Evolutionary conservation across 2,888 invertebrate species (phyloP).

Genomic region (Microchrysa polita): DNA sequence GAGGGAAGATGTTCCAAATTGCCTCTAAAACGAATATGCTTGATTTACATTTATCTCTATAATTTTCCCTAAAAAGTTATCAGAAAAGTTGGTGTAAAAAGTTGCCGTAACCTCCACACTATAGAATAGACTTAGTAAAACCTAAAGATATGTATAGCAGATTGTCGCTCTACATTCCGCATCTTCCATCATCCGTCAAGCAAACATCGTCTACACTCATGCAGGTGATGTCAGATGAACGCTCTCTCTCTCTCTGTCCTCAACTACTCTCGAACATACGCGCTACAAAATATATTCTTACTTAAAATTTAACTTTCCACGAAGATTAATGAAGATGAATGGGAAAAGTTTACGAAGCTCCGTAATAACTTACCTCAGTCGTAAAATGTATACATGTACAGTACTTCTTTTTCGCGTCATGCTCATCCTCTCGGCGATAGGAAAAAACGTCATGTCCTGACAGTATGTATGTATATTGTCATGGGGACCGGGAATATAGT

Average conservation of each 20-base stretch:
- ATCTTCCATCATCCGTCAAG: background rate
- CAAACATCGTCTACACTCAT: background rate
- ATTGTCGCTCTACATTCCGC: background rate
- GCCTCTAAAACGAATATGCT: background rate
- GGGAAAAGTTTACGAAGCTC: slow-evolving; percentile 25
- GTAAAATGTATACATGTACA: slow-evolving; percentile 16
- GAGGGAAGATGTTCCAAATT: background rate
- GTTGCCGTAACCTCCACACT: background rate
- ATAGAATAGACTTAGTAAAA: too few relatives aligned
- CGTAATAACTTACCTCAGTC: slow-evolving; percentile 19
- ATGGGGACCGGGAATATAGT: background rate
- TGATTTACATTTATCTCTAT: slow-evolving; percentile 3
- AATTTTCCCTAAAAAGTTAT: slow-evolving; percentile 30
- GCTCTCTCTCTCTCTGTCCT: too few relatives aligned
- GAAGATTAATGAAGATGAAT: slow-evolving; percentile 42
- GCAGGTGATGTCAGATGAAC: background rate
- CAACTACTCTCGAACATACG: background rate
- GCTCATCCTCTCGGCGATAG: background rate
- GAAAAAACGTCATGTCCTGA: background rate
- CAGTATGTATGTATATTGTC: too few relatives aligned
- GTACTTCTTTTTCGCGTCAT: background rate
- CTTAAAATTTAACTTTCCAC: slow-evolving; percentile 17
- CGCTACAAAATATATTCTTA: background rate
- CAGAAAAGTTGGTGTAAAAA: background rate
- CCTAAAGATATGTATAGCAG: too few relatives aligned